phyloP scores from a whole-genome alignment of 2,113 vertebrate species.

The Aptenodytes forsteri region DNA sequence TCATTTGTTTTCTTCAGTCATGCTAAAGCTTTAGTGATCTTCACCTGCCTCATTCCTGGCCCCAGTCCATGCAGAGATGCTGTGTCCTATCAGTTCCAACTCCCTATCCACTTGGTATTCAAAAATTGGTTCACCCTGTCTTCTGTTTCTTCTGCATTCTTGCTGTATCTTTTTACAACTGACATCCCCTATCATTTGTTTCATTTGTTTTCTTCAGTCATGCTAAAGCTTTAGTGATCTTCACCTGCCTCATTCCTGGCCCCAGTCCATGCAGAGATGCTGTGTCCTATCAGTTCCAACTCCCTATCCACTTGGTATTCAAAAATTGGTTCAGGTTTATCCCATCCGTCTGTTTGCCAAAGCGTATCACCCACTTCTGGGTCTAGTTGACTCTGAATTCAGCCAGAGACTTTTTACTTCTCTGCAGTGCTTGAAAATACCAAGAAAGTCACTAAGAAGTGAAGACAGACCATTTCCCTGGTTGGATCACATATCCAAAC shows the following conservation, averaged over 20 bases:
- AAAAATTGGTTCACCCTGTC: no score
- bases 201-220: not conserved
- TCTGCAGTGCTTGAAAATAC: not conserved
- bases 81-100: no score
- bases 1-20: not conserved
- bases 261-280: fast-evolving
- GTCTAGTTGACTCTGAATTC: not conserved
- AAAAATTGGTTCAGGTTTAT: not conserved
- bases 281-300: not conserved
- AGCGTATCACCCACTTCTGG: fast-evolving
- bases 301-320: fast-evolving
- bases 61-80: fast-evolving
- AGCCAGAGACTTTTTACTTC: not conserved
- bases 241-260: not conserved
- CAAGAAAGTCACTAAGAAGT: not conserved
- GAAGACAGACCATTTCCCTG: not conserved
- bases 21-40: not conserved
- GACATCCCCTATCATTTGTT: fast-evolving
- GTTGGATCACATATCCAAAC: not conserved
- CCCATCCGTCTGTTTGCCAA: not conserved
- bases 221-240: not conserved
- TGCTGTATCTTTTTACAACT: not conserved
- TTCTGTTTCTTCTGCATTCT: not conserved
- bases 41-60: not conserved
- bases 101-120: no score